Evolutionary conservation across 2,113 vertebrate species (phyloP), one percentile per base, ranked within the genome.

Genomic region (Cyanocitta stelleri): DNA sequence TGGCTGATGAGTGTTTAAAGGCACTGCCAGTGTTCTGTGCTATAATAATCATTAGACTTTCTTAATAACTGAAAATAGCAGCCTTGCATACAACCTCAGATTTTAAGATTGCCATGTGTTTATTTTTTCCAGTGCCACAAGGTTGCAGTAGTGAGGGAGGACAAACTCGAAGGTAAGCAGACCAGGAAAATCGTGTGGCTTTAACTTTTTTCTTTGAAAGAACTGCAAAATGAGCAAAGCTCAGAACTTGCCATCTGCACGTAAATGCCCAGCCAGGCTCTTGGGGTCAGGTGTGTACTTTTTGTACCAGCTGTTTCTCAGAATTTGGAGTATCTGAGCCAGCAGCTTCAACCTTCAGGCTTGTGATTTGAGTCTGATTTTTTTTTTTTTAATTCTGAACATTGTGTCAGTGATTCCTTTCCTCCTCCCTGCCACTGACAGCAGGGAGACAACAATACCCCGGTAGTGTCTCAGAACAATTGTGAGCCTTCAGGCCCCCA

Each of bases 101-200:
- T 49, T 49, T 43, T 37, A 58, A 88, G 52, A 9, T 29, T 79
- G 48, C 35, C 5, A 1, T 55, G 48, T 85, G 1, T 93, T 94
- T 95, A 3, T 95, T 85, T 78, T 73, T 98, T 79, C 16, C 96
- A 99, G 99, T 98, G 98, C 98, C 99, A 99, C 98, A 99, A 98
- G 97, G 98, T 99, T 92, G 99, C 99, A 13, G 98, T 99, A 89
- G 99, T 99, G 96, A 98, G 98, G 95, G 99, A 99, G 97, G 99
- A 99, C 46, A 97, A 99, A 78, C 95, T 99, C 3, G 99, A 99
- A 98, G 99, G 99, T 99, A 97, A 97, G 98, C 68, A 21, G 76
- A 69, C 43, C 0, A 0, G 76, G 32, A 88, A 63, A 59, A 62
- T 52, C 2, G 0, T 10, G 33, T 21, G 72, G 72, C 6, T 76